phyloP scores from a whole-genome alignment of 2,888 invertebrate species.

The Notodonta dromedarius region DNA sequence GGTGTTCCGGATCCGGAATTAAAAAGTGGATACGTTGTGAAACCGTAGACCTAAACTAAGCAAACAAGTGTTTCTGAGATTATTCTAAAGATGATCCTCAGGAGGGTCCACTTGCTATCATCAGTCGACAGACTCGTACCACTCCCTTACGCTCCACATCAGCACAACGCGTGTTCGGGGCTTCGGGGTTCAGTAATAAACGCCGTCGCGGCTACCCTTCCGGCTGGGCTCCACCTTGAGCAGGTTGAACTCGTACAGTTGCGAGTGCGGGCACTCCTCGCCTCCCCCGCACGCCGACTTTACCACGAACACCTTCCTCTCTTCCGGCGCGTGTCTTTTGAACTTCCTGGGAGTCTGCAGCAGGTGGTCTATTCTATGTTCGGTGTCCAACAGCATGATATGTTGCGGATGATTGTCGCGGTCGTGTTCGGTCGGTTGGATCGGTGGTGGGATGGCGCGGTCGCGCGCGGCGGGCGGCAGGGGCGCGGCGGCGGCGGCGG shows the following conservation, averaged over 20 bases:
- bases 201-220: slow-evolving; percentile 15
- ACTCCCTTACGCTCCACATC: no score
- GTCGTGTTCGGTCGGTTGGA: background rate
- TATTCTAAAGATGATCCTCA: no score
- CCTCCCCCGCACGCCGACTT: slow-evolving; percentile 28
- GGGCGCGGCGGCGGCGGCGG: slow-evolving; percentile 10
- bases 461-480: background rate
- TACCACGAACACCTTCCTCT: slow-evolving; percentile 32
- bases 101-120: no score
- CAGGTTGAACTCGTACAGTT: slow-evolving; percentile 43
- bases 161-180: no score
- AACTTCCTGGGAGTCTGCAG: slow-evolving; percentile 6
- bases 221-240: slow-evolving; percentile 21
- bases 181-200: slow-evolving; percentile 24
- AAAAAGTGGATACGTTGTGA: no score
- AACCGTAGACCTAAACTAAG: no score
- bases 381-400: no score
- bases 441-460: background rate
- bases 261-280: slow-evolving; percentile 21
- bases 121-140: no score
- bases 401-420: background rate
- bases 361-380: background rate
- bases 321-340: slow-evolving; percentile 13
- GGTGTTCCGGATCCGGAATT: background rate
- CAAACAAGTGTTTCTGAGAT: no score